Conservation (phyloP, 2,888 invertebrate genomes). For the Aproaerema taeniolella region DNA sequence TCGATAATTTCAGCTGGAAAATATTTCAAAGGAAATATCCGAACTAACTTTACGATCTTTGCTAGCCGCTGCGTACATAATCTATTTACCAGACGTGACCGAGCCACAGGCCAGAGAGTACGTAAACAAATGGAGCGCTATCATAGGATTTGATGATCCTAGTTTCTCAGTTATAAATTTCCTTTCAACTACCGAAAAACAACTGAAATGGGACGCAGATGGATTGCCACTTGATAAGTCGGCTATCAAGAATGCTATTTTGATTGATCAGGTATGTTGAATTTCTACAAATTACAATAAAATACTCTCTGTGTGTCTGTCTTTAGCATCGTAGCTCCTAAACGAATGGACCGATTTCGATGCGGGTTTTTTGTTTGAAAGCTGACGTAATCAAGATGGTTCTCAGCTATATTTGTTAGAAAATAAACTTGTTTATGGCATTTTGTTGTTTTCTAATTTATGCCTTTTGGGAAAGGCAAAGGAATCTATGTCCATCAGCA, state of each 20-base stretch:
- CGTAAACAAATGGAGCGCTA: conserved; percentile 67
- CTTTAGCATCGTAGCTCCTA: too few relatives aligned
- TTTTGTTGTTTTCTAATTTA: too few relatives aligned
- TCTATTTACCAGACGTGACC: conserved; percentile 83
- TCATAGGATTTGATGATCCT: conserved; percentile 53
- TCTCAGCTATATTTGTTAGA: too few relatives aligned
- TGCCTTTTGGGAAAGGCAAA: too few relatives aligned
- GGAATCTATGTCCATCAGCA: too few relatives aligned
- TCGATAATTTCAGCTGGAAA: conserved; percentile 73
- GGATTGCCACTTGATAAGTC: conserved; percentile 88
- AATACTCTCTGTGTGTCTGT: too few relatives aligned
- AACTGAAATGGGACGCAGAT: conserved; percentile 90
- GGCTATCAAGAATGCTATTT: conserved; percentile 88
- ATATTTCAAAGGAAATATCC: conserved; percentile 79
- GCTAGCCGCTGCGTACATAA: conserved; percentile 86
- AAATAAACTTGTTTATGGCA: background rate
- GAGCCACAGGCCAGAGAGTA: conserved; percentile 80
- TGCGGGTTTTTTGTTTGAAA: too few relatives aligned
- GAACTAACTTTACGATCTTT: conserved; percentile 81
- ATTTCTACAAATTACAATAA: background rate
- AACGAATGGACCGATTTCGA: too few relatives aligned
- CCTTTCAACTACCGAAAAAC: conserved; percentile 73
- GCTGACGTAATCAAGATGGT: too few relatives aligned
- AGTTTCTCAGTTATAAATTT: conserved; percentile 61
- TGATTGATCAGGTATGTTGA: conserved; percentile 81